Conservation (phyloP, 2,113 vertebrate genomes). For the Garra rufa region DNA sequence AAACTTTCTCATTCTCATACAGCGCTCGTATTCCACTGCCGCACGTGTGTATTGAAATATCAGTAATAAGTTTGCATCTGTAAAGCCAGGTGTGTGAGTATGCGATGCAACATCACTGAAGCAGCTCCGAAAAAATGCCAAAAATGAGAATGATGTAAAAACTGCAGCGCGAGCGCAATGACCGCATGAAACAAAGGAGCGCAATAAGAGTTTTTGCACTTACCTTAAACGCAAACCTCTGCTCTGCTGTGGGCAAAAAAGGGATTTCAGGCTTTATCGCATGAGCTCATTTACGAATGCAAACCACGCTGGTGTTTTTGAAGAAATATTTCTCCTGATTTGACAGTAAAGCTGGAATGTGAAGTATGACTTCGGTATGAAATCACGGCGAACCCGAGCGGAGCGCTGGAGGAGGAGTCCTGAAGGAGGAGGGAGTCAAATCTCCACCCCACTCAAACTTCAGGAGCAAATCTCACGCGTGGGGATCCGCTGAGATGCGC, state of each 20-base stretch:
- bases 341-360: conserved; percentile 76
- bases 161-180: conserved; percentile 63
- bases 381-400: conserved; percentile 70
- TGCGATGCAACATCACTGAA: conserved; percentile 38
- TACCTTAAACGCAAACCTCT: conserved; percentile 46
- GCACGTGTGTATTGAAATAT: background rate
- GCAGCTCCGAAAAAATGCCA: conserved; percentile 68
- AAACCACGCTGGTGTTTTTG: conserved; percentile 45
- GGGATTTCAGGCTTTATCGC: conserved; percentile 7
- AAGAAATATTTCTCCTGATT: conserved; percentile 57
- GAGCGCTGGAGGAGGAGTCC: conserved; percentile 62
- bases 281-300: conserved; percentile 18
- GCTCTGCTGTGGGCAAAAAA: background rate
- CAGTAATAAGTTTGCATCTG: background rate
- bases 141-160: conserved; percentile 78
- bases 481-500: background rate
- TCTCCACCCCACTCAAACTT: conserved; percentile 49
- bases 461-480: background rate
- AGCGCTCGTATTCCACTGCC: background rate
- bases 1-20: background rate
- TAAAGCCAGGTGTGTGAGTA: conserved; percentile 2
- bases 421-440: conserved; percentile 41
- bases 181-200: conserved; percentile 64
- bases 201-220: conserved; percentile 66
- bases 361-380: conserved; percentile 77